Evolutionary conservation across 2,113 vertebrate genomes (phyloP).

Genomic region (Silurus glanis): DNA sequence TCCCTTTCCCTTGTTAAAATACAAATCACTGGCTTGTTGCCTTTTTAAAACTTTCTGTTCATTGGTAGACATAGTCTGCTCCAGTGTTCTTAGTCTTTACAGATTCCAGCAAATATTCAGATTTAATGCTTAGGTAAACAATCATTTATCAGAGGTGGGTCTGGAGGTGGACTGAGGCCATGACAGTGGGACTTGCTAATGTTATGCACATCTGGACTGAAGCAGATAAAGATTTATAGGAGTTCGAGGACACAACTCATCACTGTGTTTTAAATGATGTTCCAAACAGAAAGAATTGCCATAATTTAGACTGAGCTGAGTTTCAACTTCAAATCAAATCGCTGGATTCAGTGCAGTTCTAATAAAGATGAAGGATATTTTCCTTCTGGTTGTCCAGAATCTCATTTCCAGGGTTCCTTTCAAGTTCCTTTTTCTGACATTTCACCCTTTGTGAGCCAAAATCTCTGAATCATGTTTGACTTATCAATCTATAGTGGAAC

Average conservation of each 20-base stretch:
- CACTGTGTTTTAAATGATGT: conserved; percentile 33
- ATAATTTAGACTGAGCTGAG: conserved; percentile 15
- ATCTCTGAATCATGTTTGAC: neutral
- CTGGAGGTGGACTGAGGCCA: conserved; percentile 20
- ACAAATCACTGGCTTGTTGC: neutral
- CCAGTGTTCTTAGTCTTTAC: neutral
- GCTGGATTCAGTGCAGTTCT: neutral
- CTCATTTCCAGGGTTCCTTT: neutral
- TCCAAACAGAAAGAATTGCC: conserved; percentile 3
- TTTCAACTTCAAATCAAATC: conserved; percentile 1
- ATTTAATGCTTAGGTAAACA: conserved; percentile 36
- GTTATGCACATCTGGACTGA: conserved; percentile 18
- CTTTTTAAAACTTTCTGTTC: conserved; percentile 19
- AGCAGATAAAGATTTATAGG: conserved; percentile 51
- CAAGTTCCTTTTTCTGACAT: neutral
- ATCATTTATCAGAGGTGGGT: neutral
- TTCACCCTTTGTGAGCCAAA: neutral
- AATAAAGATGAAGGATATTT: neutral
- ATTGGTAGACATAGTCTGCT: neutral
- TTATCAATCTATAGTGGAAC: neutral
- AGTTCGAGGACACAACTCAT: conserved; percentile 50
- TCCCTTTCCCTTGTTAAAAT: conserved; percentile 16
- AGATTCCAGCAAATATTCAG: conserved; percentile 42
- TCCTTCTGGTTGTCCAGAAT: neutral
- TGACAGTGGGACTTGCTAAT: conserved; percentile 16